phyloP scores from a whole-genome alignment of 2,888 invertebrate species.

The Dermolepida albohirtum region DNA sequence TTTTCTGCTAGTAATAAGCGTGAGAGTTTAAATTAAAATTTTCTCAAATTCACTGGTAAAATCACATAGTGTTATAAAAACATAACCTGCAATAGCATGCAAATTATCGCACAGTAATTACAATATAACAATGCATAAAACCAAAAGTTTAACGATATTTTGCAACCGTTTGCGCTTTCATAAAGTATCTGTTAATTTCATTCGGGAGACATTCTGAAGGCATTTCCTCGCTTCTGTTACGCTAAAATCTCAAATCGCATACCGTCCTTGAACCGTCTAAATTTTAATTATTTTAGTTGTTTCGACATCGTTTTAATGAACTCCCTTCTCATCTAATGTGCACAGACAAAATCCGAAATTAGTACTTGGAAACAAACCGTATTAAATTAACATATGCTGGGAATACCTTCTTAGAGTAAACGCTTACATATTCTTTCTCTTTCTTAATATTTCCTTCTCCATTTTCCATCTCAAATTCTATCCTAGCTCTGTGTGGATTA shows the following conservation, averaged over 20 bases:
- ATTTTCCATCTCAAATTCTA: slow-evolving; percentile 9
- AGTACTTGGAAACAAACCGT: slow-evolving; percentile 30
- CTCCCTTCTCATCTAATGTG: slow-evolving; percentile 14
- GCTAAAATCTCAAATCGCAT: not conserved
- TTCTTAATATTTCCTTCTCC: not conserved
- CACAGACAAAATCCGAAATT: slow-evolving; percentile 33
- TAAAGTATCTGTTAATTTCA: slow-evolving; percentile 40
- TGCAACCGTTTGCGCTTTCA: slow-evolving; percentile 41
- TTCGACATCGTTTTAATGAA: slow-evolving; percentile 37
- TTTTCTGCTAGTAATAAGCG: slow-evolving; percentile 11
- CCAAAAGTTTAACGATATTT: slow-evolving; percentile 42
- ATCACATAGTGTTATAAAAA: not conserved
- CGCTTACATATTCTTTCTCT: slow-evolving; percentile 13
- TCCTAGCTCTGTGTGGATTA: slow-evolving; percentile 30
- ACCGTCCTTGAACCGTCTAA: slow-evolving; percentile 3
- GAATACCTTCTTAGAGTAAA: slow-evolving; percentile 30
- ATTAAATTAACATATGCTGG: slow-evolving; percentile 40
- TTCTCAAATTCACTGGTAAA: not conserved
- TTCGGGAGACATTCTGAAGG: slow-evolving; percentile 12
- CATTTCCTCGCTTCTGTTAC: slow-evolving; percentile 1
- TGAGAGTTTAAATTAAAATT: slow-evolving; percentile 28
- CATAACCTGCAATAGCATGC: slow-evolving; percentile 12
- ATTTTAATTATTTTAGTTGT: slow-evolving; percentile 41
- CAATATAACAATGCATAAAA: slow-evolving; percentile 42
- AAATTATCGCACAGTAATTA: slow-evolving; percentile 30